Evolutionary conservation across 2,888 invertebrate genomes (phyloP).

Genomic region (Deroplatys truncata): DNA sequence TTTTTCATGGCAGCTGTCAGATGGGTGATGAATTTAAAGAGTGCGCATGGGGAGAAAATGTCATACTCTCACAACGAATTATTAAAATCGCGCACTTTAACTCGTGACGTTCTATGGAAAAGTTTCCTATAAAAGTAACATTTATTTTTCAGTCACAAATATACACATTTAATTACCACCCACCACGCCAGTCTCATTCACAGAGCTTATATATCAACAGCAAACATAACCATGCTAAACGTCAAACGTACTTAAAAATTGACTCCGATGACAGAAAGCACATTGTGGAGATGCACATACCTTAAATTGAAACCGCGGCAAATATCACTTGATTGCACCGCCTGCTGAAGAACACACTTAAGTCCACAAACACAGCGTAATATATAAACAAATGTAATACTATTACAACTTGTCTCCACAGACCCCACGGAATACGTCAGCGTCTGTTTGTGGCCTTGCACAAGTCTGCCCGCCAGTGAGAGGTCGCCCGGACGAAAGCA

Average conservation of each 20-base stretch:
- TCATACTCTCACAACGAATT: not conserved
- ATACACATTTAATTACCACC: not conserved
- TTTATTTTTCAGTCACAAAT: not conserved
- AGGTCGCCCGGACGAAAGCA: conserved; percentile 14
- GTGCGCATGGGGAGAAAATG: not conserved
- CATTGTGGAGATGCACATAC: not conserved
- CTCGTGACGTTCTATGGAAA: not conserved
- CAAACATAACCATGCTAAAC: conserved; percentile 14
- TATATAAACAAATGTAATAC: conserved; percentile 7
- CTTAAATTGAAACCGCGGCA: not conserved
- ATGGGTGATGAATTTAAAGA: not conserved
- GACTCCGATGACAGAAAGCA: not conserved
- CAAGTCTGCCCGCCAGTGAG: conserved; percentile 11
- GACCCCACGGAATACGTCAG: conserved; percentile 11
- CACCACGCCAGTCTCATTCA: not conserved
- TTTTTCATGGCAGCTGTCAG: not conserved
- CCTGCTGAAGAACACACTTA: not conserved
- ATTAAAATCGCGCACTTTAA: not conserved
- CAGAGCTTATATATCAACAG: not conserved
- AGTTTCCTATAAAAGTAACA: not conserved
- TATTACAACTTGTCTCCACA: not conserved
- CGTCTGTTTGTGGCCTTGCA: conserved; percentile 11
- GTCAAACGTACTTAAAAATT: not conserved
- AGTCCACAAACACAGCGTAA: conserved; percentile 11
- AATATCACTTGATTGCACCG: not conserved